A percentile compares a stretch with the other conserved stretches of the same genome.
These are phyloP conservation scores for Papilio machaon DNA, from an alignment of 1,140 invertebrate genomes.

Conservation along the genomic window DNA sequence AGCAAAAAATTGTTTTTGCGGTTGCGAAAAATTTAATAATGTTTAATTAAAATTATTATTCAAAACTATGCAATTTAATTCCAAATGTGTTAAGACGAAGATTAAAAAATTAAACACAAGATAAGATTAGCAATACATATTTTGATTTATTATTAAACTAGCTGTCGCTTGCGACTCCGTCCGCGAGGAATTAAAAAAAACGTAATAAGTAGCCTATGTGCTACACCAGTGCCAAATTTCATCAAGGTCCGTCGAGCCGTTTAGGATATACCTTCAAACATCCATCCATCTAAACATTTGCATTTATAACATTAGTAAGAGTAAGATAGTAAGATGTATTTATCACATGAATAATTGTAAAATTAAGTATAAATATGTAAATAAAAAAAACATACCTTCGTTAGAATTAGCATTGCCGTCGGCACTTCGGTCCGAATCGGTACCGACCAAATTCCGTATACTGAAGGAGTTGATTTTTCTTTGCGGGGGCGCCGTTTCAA, in stretches of 20 bases:
- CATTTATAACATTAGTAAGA: too few species aligned
- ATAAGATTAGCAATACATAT: too few species aligned
- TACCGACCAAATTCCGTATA: constrained; percentile 71
- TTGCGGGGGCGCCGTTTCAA: constrained; percentile 50
- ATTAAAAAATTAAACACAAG: too few species aligned
- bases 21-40: background rate
- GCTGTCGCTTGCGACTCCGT: too few species aligned
- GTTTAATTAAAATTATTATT: background rate
- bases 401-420: constrained; percentile 61
- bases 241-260: too few species aligned
- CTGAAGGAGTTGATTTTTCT: constrained; percentile 70
- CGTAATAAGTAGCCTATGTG: too few species aligned
- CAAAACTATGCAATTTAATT: background rate
- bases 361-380: background rate
- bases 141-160: too few species aligned
- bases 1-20: background rate
- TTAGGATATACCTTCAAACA: too few species aligned
- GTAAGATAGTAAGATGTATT: too few species aligned
- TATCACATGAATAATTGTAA: background rate
- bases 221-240: too few species aligned
- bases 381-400: constrained; percentile 62
- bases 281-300: too few species aligned
- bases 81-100: background rate
- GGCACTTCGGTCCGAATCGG: constrained; percentile 61
- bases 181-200: too few species aligned